These are phyloP conservation scores for Chrysocyon brachyurus DNA, from an alignment of 2,797 vertebrate species.

Conservation along the genomic window DNA sequence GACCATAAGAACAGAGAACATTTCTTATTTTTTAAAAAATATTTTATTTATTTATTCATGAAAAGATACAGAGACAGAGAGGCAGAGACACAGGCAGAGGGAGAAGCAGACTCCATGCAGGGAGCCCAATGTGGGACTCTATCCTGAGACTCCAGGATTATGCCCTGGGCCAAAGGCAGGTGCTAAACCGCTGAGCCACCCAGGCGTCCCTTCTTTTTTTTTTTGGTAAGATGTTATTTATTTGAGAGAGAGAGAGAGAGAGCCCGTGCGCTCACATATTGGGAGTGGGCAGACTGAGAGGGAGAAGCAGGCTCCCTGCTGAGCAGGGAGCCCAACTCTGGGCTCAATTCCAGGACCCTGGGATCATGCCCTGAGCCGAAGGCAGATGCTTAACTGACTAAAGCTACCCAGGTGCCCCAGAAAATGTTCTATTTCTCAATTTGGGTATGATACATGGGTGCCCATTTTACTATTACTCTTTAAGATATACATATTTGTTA, in stretches of 20 bases:
- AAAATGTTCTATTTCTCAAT: slow-evolving; percentile 18
- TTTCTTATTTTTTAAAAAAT: background rate
- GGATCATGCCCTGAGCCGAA: background rate
- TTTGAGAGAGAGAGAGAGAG: background rate
- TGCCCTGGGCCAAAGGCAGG: too few relatives aligned
- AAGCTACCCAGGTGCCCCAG: background rate
- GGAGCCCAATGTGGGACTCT: too few relatives aligned
- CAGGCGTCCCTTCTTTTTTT: background rate
- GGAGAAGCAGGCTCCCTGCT: background rate
- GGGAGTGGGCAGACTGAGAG: background rate
- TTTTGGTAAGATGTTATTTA: background rate
- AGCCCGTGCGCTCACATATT: background rate
- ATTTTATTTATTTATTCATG: background rate
- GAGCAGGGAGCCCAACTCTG: background rate
- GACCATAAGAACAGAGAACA: background rate
- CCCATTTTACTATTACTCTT: slow-evolving; percentile 2
- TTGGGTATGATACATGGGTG: background rate
- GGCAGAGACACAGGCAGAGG: too few relatives aligned
- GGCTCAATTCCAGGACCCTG: background rate
- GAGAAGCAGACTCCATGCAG: too few relatives aligned
- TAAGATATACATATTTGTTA: background rate
- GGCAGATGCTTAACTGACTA: background rate
- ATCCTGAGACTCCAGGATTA: too few relatives aligned
- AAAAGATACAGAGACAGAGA: background rate
- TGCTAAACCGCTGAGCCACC: too few relatives aligned